A percentile compares a stretch with the other conserved stretches of the same genome.
phyloP scores from a whole-genome alignment of 2,797 vertebrate species.

The Trachops cirrhosus region DNA sequence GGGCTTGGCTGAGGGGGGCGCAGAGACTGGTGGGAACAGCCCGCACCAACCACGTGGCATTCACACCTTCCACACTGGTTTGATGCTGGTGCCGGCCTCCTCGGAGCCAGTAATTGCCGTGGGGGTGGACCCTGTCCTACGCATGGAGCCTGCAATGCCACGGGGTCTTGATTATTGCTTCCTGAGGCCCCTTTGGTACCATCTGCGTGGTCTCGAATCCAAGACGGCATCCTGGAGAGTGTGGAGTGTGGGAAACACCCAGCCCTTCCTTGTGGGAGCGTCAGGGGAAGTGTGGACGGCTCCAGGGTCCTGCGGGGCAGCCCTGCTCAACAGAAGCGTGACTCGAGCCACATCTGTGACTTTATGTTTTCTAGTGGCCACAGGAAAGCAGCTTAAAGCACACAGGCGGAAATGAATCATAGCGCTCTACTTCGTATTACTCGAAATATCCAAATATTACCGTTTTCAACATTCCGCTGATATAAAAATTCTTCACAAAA shows the following conservation, averaged over 20 bases:
- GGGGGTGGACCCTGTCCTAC: neutral
- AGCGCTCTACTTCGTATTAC: neutral
- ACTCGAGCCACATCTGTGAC: neutral
- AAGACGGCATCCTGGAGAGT: neutral
- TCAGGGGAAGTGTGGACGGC: neutral
- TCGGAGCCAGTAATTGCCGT: neutral
- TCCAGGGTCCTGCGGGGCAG: fast-evolving
- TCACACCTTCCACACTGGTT: neutral
- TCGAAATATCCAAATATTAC: neutral
- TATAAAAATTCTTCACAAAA: neutral
- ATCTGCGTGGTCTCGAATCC: neutral
- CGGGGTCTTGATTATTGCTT: neutral
- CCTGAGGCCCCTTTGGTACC: neutral
- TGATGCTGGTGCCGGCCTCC: neutral
- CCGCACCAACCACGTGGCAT: neutral
- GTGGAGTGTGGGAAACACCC: neutral
- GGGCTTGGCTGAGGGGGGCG: neutral
- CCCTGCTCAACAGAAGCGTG: neutral
- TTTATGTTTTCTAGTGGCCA: neutral
- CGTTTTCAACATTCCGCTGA: neutral
- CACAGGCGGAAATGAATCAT: neutral
- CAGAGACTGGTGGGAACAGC: neutral
- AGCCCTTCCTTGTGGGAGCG: neutral
- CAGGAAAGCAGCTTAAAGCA: neutral
- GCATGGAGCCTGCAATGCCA: neutral